These are phyloP conservation scores for Hippoglossus hippoglossus DNA, from an alignment of 2,797 vertebrate species.

Conservation along the genomic window DNA sequence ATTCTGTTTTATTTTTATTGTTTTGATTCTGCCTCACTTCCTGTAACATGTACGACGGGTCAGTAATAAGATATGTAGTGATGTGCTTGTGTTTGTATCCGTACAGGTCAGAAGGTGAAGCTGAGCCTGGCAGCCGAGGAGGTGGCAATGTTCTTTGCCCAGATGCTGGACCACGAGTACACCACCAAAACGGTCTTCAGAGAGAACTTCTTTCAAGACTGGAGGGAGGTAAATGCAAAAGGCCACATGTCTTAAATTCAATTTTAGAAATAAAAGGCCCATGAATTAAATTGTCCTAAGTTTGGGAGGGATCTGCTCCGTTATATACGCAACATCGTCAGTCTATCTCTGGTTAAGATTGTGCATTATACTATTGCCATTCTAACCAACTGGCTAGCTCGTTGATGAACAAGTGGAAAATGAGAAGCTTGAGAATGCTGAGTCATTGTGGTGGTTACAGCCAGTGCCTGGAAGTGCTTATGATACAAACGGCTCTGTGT, in stretches of 20 bases:
- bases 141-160: slow-evolving; percentile 84
- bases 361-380: no score
- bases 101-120: slow-evolving; percentile 78
- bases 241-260: not conserved
- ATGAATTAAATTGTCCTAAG: no score
- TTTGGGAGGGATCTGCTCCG: no score
- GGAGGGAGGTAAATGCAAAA: slow-evolving; percentile 81
- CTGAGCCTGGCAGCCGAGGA: slow-evolving; percentile 83
- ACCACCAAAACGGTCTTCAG: slow-evolving; percentile 85
- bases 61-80: not conserved
- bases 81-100: slow-evolving; percentile 18
- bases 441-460: no score
- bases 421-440: no score
- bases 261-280: no score
- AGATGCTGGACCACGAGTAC: slow-evolving; percentile 89
- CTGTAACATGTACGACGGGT: not conserved
- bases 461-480: no score
- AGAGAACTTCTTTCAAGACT: slow-evolving; percentile 86
- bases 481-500: no score
- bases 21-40: not conserved
- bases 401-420: no score
- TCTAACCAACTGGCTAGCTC: no score
- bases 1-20: not conserved
- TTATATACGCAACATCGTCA: no score
- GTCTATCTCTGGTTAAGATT: no score